Evolutionary conservation across 1,140 invertebrate genomes (phyloP).

Genomic region (Neuroterus valhalla): DNA sequence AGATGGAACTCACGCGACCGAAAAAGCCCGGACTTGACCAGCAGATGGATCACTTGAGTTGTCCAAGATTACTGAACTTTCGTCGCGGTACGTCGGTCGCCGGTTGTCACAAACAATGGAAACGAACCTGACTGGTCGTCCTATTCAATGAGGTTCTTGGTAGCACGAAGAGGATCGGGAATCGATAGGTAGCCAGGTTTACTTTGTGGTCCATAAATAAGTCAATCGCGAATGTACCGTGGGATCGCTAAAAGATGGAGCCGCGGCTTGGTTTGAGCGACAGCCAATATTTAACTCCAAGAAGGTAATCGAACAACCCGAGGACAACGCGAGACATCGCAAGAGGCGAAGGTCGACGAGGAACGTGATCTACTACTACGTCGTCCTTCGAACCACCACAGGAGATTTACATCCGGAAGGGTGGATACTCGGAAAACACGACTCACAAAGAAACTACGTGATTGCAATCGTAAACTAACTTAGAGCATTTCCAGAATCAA

Average conservation of each 20-base stretch:
- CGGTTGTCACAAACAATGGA: constrained; percentile 52
- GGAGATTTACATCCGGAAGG: constrained; percentile 29
- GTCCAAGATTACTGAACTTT: constrained; percentile 28
- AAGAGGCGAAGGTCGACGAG: constrained; percentile 53
- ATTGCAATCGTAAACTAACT: constrained; percentile 4
- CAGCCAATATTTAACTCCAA: constrained; percentile 64
- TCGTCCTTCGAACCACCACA: constrained; percentile 19
- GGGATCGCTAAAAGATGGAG: constrained; percentile 40
- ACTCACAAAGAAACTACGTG: constrained; percentile 27
- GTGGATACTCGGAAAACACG: constrained; percentile 29
- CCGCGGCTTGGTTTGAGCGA: constrained; percentile 57
- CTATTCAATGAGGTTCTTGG: constrained; percentile 27
- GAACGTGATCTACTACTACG: constrained; percentile 34
- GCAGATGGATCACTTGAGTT: constrained; percentile 6
- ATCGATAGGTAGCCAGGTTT: constrained; percentile 46
- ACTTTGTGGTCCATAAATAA: constrained; percentile 66
- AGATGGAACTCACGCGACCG: too few species aligned
- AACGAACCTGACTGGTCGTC: constrained; percentile 37
- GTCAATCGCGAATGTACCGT: constrained; percentile 51
- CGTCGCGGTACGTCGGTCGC: constrained; percentile 12
- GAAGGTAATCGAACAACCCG: constrained; percentile 47
- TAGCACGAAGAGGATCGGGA: constrained; percentile 31
- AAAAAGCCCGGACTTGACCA: too few species aligned
- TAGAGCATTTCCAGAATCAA: not conserved
- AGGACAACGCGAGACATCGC: constrained; percentile 43